Evolutionary conservation across 2,113 vertebrate genomes (phyloP).

Genomic region (Crotalus horridus): DNA sequence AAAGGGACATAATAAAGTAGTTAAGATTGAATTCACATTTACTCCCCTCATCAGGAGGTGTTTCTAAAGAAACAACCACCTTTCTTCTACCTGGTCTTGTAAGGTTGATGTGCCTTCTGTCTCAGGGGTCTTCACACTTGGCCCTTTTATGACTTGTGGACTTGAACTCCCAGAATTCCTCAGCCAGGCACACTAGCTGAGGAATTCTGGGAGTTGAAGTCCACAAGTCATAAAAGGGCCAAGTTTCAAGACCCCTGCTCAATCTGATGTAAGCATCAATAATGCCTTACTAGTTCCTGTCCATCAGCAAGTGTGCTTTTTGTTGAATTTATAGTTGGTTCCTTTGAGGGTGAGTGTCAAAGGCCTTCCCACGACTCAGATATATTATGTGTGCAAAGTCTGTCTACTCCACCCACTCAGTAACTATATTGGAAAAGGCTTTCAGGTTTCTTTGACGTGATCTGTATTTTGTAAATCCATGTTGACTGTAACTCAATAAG

Average conservation of each 20-base stretch:
- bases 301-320: background rate
- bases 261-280: constrained; percentile 2
- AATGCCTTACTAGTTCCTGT: constrained; percentile 4
- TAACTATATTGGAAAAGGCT: constrained; percentile 4
- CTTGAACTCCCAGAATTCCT: no score
- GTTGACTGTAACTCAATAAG: constrained; percentile 12
- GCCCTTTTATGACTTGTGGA: no score
- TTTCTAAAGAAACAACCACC: background rate
- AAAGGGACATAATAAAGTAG: background rate
- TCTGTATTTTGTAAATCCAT: constrained; percentile 19
- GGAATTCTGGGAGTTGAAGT: no score
- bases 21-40: background rate
- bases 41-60: background rate
- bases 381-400: background rate
- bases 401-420: background rate
- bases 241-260: no score
- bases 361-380: constrained; percentile 3
- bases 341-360: background rate
- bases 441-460: background rate
- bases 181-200: no score
- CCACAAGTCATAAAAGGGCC: no score
- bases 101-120: background rate
- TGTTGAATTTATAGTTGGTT: background rate
- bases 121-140: no score
- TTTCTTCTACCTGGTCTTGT: background rate